Percentiles rank a stretch among this genome's conserved stretches.
Conservation (phyloP, 2,113 vertebrate species). For the Lagenorhynchus albirostris region DNA sequence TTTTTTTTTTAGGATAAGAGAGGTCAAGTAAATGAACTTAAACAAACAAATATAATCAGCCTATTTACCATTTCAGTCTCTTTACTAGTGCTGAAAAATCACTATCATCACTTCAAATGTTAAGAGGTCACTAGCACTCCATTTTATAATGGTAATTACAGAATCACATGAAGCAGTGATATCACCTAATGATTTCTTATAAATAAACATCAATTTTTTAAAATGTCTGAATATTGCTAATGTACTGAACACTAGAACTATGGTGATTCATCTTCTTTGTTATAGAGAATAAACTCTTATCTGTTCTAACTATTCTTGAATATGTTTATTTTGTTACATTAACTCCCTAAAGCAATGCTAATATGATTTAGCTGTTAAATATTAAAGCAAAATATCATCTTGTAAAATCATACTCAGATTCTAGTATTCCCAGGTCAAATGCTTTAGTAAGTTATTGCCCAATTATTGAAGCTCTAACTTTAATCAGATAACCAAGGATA, state of each 20-base stretch:
- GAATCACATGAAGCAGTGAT: background rate
- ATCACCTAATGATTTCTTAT: background rate
- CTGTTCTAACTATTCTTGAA: constrained; percentile 52
- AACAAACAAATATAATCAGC: constrained; percentile 69
- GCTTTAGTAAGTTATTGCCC: constrained; percentile 76
- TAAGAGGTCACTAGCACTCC: background rate
- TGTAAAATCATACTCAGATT: constrained; percentile 65
- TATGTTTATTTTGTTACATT: constrained; percentile 63
- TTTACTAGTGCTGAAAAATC: constrained; percentile 40
- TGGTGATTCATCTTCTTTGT: constrained; percentile 72
- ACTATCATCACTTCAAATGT: background rate
- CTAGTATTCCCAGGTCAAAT: constrained; percentile 75
- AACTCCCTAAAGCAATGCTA: constrained; percentile 72
- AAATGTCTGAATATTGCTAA: background rate
- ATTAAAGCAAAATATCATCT: constrained; percentile 77
- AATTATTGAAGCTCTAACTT: constrained; percentile 48
- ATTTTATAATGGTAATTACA: constrained; percentile 18
- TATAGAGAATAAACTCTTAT: constrained; percentile 63
- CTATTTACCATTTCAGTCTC: constrained; percentile 61
- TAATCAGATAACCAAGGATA: constrained; percentile 42
- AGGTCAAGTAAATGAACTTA: constrained; percentile 77
- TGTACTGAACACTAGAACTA: background rate
- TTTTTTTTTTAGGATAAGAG: constrained; percentile 41
- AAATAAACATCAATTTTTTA: background rate
- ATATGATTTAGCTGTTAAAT: constrained; percentile 78